Evolutionary conservation across 2,113 vertebrate species (phyloP).

Genomic region (Ptilorrhoa leucosticta): DNA sequence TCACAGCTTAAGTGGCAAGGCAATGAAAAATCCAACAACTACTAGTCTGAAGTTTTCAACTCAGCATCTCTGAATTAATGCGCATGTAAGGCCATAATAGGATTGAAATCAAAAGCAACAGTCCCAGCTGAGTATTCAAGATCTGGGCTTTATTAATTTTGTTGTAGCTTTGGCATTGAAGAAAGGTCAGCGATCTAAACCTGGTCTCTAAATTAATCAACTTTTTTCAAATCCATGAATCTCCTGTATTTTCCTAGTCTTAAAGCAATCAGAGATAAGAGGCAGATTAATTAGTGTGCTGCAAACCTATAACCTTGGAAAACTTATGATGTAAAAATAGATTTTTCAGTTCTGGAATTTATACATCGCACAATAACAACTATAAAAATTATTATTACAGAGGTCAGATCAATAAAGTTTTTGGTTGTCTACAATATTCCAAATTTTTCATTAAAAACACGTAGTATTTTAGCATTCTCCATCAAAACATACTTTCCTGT

Average conservation of each 20-base stretch:
- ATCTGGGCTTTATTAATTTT: not conserved
- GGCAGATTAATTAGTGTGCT: not conserved
- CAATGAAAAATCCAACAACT: not conserved
- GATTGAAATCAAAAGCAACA: not conserved
- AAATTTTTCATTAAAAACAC: not conserved
- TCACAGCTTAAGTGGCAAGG: not conserved
- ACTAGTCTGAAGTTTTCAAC: not conserved
- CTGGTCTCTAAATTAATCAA: not conserved
- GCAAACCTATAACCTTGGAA: not conserved
- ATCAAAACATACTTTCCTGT: not conserved
- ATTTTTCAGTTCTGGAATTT: not conserved
- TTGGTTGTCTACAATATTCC: not conserved
- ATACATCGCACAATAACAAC: not conserved
- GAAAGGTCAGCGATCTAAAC: not conserved
- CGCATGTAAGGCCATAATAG: fast-evolving
- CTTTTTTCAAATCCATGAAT: not conserved
- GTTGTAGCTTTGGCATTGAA: not conserved
- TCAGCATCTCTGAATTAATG: not conserved
- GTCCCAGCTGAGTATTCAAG: not conserved
- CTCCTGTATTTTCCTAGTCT: not conserved
- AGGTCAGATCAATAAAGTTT: not conserved
- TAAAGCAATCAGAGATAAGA: not conserved
- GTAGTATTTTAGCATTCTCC: not conserved
- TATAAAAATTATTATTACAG: not conserved
- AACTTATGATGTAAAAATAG: not conserved